Evolutionary conservation across 1,140 invertebrate species (phyloP).

Genomic region (Amphibalanus amphitrite): DNA sequence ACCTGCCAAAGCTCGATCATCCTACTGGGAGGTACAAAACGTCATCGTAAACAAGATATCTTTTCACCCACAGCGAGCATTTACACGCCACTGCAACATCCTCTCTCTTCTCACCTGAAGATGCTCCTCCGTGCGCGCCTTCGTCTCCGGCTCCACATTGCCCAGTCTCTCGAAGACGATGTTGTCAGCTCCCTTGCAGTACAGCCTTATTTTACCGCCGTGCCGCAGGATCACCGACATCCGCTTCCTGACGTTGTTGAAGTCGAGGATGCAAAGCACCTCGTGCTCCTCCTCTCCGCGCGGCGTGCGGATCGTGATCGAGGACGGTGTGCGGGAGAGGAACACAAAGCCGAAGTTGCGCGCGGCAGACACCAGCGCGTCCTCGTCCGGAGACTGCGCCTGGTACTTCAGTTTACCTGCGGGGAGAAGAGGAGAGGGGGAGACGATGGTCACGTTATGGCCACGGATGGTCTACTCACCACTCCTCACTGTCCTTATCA

Average conservation of each 20-base stretch:
- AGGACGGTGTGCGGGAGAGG: conserved; percentile 76
- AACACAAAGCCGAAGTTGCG: conserved; percentile 98
- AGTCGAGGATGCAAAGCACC: conserved; percentile 91
- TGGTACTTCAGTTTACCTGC: conserved; percentile 51
- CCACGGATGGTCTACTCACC: too few relatives aligned
- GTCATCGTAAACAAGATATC: too few relatives aligned
- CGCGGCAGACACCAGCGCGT: conserved; percentile 88
- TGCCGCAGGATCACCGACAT: conserved; percentile 93
- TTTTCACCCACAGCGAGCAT: too few relatives aligned
- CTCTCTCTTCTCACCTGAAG: too few relatives aligned
- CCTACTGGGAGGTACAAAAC: too few relatives aligned
- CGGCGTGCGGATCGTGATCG: conserved; percentile 52
- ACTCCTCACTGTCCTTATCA: too few relatives aligned
- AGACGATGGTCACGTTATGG: neutral
- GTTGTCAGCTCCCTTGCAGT: conserved; percentile 97
- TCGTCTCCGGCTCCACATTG: conserved; percentile 50
- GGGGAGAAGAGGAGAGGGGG: conserved; percentile 5
- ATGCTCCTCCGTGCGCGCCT: conserved; percentile 68
- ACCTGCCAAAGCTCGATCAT: too few relatives aligned
- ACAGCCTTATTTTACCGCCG: conserved; percentile 71
- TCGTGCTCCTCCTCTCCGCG: conserved; percentile 76
- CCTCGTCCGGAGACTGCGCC: conserved; percentile 95
- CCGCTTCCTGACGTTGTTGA: conserved; percentile 95
- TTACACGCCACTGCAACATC: too few relatives aligned
- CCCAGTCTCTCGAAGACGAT: conserved; percentile 88